phyloP scores from a whole-genome alignment of 2,113 vertebrate species.

The Plotosus lineatus region DNA sequence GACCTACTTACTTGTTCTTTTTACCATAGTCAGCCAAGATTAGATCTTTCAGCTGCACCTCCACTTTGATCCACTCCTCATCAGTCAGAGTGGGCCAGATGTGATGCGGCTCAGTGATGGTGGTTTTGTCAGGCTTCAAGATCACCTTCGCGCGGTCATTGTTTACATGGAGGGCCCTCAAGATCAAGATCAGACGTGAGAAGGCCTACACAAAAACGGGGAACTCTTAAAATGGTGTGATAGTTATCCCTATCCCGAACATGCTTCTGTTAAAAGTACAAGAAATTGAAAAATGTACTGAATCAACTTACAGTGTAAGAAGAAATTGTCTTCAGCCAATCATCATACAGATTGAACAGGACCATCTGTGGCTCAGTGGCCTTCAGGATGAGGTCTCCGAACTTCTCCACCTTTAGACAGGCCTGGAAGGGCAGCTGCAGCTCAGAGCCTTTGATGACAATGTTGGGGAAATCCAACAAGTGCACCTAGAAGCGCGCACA shows the following conservation, averaged over 20 bases:
- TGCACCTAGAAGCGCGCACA: constrained; percentile 81
- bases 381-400: constrained; percentile 97
- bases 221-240: background rate
- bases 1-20: constrained; percentile 93
- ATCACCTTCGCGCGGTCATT: constrained; percentile 98
- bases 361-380: constrained; percentile 99
- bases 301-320: constrained; percentile 88
- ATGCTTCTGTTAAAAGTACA: background rate
- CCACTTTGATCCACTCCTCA: constrained; percentile 99
- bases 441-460: constrained; percentile 98
- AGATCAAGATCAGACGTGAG: constrained; percentile 96
- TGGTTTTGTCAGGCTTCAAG: constrained; percentile 97
- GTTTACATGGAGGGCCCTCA: constrained; percentile 93
- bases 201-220: constrained; percentile 80
- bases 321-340: constrained; percentile 99
- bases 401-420: constrained; percentile 98
- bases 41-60: constrained; percentile 97
- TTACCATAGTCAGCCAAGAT: constrained; percentile 98
- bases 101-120: constrained; percentile 96
- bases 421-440: constrained; percentile 98
- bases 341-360: constrained; percentile 97
- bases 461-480: constrained; percentile 98
- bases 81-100: constrained; percentile 99
- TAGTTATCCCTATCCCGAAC: background rate
- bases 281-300: background rate